These are phyloP conservation scores for Oxygymnocypris stewartii DNA, from an alignment of 2,113 vertebrate genomes.

Conservation along the genomic window DNA sequence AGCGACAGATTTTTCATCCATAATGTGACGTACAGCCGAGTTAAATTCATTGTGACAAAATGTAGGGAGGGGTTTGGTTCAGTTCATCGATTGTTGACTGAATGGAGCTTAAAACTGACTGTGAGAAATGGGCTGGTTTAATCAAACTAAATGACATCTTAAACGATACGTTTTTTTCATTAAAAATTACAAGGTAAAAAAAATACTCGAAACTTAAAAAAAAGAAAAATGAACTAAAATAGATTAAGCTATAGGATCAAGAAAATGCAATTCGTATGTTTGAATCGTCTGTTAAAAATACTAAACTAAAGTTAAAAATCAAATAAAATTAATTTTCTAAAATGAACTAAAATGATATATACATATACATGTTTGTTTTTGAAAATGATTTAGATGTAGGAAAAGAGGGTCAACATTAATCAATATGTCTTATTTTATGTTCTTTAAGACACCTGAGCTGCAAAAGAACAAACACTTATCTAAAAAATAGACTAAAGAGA, in stretches of 20 bases:
- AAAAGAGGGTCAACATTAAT: not conserved
- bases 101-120: not conserved
- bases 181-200: not conserved
- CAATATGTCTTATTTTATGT: not conserved
- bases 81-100: not conserved
- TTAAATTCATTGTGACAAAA: not conserved
- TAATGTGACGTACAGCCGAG: not conserved
- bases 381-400: not conserved
- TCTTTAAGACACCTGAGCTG: not conserved
- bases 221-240: too few relatives aligned
- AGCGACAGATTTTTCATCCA: not conserved
- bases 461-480: not conserved
- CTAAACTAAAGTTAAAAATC: not conserved
- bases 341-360: not conserved
- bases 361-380: not conserved
- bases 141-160: not conserved
- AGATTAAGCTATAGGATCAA: not conserved
- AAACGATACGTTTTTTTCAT: not conserved
- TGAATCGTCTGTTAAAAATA: not conserved
- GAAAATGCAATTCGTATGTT: not conserved
- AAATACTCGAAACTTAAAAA: not conserved
- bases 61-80: not conserved
- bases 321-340: not conserved
- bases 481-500: not conserved
- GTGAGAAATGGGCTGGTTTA: not conserved